Conservation (phyloP, 92 coral and sea anemone genomes). For the Paragorgia papillata region DNA sequence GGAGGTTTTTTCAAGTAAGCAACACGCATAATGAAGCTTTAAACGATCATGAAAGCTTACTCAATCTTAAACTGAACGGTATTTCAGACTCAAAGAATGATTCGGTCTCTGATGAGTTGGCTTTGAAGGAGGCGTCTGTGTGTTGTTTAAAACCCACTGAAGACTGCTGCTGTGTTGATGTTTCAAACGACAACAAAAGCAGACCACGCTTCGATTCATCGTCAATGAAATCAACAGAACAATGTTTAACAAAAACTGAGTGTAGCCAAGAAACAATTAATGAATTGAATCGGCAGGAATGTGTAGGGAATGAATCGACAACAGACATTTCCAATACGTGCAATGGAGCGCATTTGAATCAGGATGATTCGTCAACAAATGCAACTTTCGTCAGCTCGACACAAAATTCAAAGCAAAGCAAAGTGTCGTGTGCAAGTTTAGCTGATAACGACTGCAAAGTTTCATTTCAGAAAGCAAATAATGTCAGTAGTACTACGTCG, state of each 20-base stretch:
- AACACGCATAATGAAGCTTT: neutral
- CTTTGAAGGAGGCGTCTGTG: neutral
- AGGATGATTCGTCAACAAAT: constrained; percentile 16
- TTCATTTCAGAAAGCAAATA: neutral
- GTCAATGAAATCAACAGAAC: neutral
- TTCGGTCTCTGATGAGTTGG: neutral
- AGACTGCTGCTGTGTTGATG: constrained; percentile 39
- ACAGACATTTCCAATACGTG: neutral
- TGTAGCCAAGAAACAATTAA: neutral
- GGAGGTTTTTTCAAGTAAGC: neutral
- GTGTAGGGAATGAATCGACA: neutral
- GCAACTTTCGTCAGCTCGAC: constrained; percentile 26
- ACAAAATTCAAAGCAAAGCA: constrained; percentile 30
- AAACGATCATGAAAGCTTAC: neutral
- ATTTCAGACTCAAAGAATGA: neutral
- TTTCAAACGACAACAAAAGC: constrained; percentile 22
- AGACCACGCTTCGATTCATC: constrained; percentile 12
- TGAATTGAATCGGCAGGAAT: neutral
- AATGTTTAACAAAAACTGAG: neutral
- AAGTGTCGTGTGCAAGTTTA: constrained; percentile 45
- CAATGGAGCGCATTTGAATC: neutral
- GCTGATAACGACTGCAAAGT: constrained; percentile 1
- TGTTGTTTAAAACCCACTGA: neutral
- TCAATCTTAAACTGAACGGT: neutral
- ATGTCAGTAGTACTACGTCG: neutral